Percentiles rank a stretch among this genome's conserved stretches.
Evolutionary conservation across 2,113 vertebrate species (phyloP).

Genomic region (Heterochromis multidens): DNA sequence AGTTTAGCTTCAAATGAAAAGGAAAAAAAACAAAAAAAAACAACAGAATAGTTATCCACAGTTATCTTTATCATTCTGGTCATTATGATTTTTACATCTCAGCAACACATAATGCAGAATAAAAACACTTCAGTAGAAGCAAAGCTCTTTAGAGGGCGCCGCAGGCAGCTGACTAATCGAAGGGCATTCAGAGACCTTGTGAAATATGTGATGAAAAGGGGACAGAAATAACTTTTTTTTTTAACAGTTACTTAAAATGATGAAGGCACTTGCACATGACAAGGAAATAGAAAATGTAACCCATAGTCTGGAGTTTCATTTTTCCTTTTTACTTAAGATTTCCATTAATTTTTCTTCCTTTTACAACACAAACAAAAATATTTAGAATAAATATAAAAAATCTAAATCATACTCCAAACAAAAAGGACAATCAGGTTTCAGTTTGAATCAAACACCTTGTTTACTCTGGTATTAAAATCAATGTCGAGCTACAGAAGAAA

Average conservation of each 20-base stretch:
- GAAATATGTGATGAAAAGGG: not conserved
- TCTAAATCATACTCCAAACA: constrained; percentile 22
- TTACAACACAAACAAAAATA: constrained; percentile 6
- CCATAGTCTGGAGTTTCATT: constrained; percentile 44
- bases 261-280: constrained; percentile 55
- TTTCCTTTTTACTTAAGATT: constrained; percentile 3
- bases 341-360: not conserved
- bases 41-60: constrained; percentile 28
- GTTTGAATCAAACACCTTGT: constrained; percentile 6
- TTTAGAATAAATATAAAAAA: constrained; percentile 34
- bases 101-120: constrained; percentile 56
- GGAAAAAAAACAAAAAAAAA: not conserved
- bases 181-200: not conserved
- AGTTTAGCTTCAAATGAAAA: not conserved
- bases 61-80: constrained; percentile 57
- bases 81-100: constrained; percentile 46
- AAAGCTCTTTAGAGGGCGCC: constrained; percentile 16
- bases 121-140: constrained; percentile 51
- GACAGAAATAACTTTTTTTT: not conserved
- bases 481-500: constrained; percentile 20
- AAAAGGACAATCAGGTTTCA: not conserved
- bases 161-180: constrained; percentile 10
- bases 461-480: constrained; percentile 1
- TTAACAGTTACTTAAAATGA: constrained; percentile 37
- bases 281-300: constrained; percentile 42